A percentile compares a stretch with the other conserved stretches of the same genome.
These are phyloP conservation scores for Macrocentrus cingulum DNA, from an alignment of 1,140 invertebrate genomes.

Conservation along the genomic window DNA sequence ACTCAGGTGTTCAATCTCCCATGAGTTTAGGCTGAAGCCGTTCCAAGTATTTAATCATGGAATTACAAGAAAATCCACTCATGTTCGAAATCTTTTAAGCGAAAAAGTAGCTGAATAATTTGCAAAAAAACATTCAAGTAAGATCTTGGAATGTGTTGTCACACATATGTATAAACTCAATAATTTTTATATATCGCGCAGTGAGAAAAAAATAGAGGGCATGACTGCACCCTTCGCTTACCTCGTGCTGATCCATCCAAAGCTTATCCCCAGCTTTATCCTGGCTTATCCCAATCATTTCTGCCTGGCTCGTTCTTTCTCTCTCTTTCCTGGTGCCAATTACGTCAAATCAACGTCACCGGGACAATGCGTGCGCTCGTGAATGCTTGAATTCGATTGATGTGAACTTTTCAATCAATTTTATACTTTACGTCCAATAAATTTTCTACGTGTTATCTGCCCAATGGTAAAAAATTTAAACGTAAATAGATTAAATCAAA, in stretches of 20 bases:
- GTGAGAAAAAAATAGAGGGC: background rate
- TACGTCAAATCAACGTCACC: conserved; percentile 58
- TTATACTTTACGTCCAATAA: conserved; percentile 1
- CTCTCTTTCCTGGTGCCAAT: conserved; percentile 56
- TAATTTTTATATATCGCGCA: background rate
- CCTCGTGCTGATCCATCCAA: conserved; percentile 40
- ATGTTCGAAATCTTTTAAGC: background rate
- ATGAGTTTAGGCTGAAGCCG: background rate
- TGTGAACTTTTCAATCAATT: conserved; percentile 10
- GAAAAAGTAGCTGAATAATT: background rate
- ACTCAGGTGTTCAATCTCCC: conserved; percentile 23
- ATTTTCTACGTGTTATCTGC: background rate
- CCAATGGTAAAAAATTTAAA: too few relatives aligned
- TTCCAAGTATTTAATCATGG: conserved; percentile 18
- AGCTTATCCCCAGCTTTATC: conserved; percentile 56
- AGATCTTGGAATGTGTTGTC: too few relatives aligned
- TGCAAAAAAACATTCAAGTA: too few relatives aligned
- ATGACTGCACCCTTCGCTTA: background rate
- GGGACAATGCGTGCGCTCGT: conserved; percentile 40
- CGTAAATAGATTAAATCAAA: too few relatives aligned
- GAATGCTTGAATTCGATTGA: conserved; percentile 6
- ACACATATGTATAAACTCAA: too few relatives aligned
- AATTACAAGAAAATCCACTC: conserved; percentile 23
- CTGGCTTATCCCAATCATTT: conserved; percentile 60
- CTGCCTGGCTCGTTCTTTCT: conserved; percentile 39